Conservation (phyloP, 2,888 invertebrate genomes). For the Lycophotia porphyrea region DNA sequence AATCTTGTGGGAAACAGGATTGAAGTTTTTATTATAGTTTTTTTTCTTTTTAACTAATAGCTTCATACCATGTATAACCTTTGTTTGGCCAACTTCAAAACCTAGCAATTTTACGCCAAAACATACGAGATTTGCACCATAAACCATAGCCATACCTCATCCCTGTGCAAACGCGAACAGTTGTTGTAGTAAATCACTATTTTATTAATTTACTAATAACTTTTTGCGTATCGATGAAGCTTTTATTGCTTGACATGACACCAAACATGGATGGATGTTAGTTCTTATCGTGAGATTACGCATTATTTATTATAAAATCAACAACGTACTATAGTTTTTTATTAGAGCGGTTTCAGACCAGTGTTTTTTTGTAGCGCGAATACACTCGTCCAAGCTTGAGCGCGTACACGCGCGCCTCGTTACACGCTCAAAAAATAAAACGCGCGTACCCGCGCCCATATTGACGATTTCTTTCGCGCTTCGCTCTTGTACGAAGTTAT, state of each 20-base stretch:
- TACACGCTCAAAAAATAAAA: no score
- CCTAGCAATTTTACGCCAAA: slow-evolving; percentile 7
- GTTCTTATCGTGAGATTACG: slow-evolving; percentile 65
- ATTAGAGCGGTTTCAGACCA: neutral
- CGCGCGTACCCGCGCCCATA: no score
- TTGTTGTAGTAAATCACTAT: slow-evolving; percentile 61
- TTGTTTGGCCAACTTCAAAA: slow-evolving; percentile 12
- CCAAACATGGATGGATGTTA: slow-evolving; percentile 41
- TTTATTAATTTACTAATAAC: slow-evolving; percentile 59
- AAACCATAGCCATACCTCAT: slow-evolving; percentile 21
- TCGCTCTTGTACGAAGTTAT: no score
- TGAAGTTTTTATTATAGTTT: neutral
- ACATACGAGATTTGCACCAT: slow-evolving; percentile 7
- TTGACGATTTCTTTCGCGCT: neutral
- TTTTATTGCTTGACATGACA: slow-evolving; percentile 52
- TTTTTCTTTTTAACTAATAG: neutral
- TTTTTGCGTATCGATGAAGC: slow-evolving; percentile 57
- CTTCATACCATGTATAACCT: slow-evolving; percentile 7
- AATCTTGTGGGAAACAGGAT: neutral
- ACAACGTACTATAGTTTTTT: neutral
- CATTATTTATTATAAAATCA: slow-evolving; percentile 1
- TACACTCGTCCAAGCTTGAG: no score
- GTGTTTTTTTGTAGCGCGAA: neutral
- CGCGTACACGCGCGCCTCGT: no score
- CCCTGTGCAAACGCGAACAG: slow-evolving; percentile 19